These are phyloP conservation scores for Prolemur simus DNA, from an alignment of 2,113 vertebrate genomes.

Conservation along the genomic window DNA sequence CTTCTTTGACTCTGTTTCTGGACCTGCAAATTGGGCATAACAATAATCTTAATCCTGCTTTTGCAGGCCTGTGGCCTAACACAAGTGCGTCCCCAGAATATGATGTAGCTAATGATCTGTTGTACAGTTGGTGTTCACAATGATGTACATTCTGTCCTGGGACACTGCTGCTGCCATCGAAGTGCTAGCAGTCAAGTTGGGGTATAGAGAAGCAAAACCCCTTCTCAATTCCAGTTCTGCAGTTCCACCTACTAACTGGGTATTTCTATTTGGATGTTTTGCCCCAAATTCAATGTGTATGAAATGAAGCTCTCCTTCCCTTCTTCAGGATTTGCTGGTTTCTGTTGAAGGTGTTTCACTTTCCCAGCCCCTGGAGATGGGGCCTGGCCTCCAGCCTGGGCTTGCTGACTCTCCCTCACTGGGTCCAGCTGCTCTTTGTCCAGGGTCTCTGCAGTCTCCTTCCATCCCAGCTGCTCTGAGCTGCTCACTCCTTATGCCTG, in stretches of 20 bases:
- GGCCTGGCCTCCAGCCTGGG: neutral
- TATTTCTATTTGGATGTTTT: neutral
- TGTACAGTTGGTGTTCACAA: too few species aligned
- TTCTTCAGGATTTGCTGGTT: neutral
- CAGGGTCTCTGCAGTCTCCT: fast-evolving
- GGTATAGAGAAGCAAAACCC: too few species aligned
- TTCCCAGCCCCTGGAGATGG: neutral
- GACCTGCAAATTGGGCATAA: neutral
- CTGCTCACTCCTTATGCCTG: neutral
- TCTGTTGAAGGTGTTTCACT: neutral
- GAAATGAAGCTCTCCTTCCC: neutral
- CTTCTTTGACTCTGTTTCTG: neutral
- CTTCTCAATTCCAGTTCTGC: neutral
- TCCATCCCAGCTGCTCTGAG: neutral
- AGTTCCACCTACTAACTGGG: neutral
- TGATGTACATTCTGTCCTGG: too few species aligned
- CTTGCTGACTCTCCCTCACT: neutral
- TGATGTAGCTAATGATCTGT: too few species aligned
- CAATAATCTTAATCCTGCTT: neutral
- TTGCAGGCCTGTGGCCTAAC: neutral
- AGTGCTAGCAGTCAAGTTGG: neutral
- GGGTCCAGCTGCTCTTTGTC: neutral
- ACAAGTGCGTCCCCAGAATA: neutral
- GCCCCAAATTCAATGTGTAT: neutral
- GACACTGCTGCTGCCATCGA: neutral